Conservation (phyloP, 2,797 vertebrate genomes). For the Myotis pilosus region DNA sequence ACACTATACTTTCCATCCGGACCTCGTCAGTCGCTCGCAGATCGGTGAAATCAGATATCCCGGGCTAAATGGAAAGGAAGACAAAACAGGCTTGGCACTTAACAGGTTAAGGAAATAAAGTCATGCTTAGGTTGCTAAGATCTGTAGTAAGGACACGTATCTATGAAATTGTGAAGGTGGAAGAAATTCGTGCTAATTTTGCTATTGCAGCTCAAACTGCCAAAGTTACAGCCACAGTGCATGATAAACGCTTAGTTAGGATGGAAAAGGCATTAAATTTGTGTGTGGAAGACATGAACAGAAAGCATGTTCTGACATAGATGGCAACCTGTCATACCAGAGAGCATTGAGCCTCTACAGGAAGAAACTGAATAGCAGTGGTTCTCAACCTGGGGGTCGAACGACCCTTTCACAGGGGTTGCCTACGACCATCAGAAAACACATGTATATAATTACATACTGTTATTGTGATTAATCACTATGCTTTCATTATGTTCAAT, state of each 20-base stretch:
- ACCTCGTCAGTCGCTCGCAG: too few relatives aligned
- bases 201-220: background rate
- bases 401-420: too few relatives aligned
- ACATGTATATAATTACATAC: too few relatives aligned
- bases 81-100: too few relatives aligned
- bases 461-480: too few relatives aligned
- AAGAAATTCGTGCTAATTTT: background rate
- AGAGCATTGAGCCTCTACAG: background rate
- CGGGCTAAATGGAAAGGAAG: too few relatives aligned
- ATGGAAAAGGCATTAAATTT: background rate
- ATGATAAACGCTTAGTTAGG: background rate
- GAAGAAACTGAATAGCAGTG: background rate
- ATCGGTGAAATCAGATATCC: too few relatives aligned
- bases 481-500: too few relatives aligned
- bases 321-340: background rate
- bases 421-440: too few relatives aligned
- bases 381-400: too few relatives aligned
- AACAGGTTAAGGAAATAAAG: background rate
- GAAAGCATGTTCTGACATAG: background rate
- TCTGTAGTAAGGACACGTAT: background rate
- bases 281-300: background rate
- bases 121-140: background rate
- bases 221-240: background rate
- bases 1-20: too few relatives aligned
- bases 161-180: background rate